Base-by-base conservation (phyloP, 2,113 vertebrate genomes). In the Coregonus clupeaformis region DNA sequence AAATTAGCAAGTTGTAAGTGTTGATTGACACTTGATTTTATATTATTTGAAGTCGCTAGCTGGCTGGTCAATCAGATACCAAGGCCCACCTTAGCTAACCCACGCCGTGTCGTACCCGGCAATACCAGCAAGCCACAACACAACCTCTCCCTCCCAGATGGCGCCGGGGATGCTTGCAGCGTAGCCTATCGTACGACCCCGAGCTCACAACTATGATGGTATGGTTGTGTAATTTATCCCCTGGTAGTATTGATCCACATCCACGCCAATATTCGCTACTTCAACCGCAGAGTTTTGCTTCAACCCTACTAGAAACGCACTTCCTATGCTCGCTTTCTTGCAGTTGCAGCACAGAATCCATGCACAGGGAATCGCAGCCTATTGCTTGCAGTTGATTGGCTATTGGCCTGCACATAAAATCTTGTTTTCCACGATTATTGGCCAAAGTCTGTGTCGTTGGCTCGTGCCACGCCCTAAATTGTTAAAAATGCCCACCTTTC, bases 81-180 rank as follows among this genome's bases (percentile, higher is more conserved):
- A 86, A 90, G 91, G 89, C 89, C 89, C 89, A 85, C 81, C 83
- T 83, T 22, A 60, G 57, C n/a, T 74, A 76, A 74, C 76, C 78
- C 83, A 32, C 85, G 49, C 83, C 20, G 75, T 42, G 80, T 80
- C 77, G 36, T 73, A 30, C 45, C 64, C 42, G 45, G 59, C 42
- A 65, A 59, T 60, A 42, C 70, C 55, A 65, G 47, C 18, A 42
- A 59, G 24, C 75, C 45, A 69, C 74, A 63, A 27, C 13, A 49
- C 64, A 52, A 80, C 42, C 52, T 59, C 47, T n/a, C 16, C 32
- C 45, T 69, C 76, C 69, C 78, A 72, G 16, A 78, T 52, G 49
- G 3, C 49, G 49, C 49, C 49, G 49, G 49, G 49, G 49, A 52
- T 52, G 49, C 49, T 52, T 52, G 49, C 49, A 52, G 49, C 14